Evolutionary conservation across 2,888 invertebrate species (phyloP).

Genomic region (Noctua fimbriata): DNA sequence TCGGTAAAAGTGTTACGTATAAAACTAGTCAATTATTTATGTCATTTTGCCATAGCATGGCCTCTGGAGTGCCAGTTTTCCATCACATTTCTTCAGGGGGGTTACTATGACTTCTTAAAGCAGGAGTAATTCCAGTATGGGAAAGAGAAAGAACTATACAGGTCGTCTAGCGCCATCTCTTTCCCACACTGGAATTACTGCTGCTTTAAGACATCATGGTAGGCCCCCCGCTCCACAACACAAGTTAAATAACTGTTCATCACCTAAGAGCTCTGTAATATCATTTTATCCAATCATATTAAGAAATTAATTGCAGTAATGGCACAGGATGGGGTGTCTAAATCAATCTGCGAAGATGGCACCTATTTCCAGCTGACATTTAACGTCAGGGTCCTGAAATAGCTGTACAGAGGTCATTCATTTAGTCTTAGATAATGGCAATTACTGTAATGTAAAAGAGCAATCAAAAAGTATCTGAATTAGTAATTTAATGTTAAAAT

Average conservation of each 20-base stretch:
- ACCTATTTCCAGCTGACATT: conserved; percentile 28
- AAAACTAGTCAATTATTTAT: background rate
- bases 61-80: background rate
- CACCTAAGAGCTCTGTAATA: conserved; percentile 15
- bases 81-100: background rate
- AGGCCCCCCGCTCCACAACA: background rate
- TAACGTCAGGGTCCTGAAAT: conserved; percentile 1
- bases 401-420: conserved; percentile 5
- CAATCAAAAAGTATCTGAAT: background rate
- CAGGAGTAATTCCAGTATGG: too few species aligned
- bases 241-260: background rate
- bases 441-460: conserved; percentile 13
- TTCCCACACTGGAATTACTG: too few species aligned
- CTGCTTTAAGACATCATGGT: too few species aligned
- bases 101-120: too few species aligned
- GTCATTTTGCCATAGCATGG: background rate
- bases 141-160: too few species aligned
- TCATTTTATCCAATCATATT: conserved; percentile 33
- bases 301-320: conserved; percentile 35
- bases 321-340: conserved; percentile 20
- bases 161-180: too few species aligned
- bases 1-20: background rate
- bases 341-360: conserved; percentile 22
- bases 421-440: background rate
- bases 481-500: background rate